Percentiles rank a stretch among this genome's conserved stretches.
phyloP scores from a whole-genome alignment of 1,140 invertebrate species.

The Daktulosphaira vitifoliae region DNA sequence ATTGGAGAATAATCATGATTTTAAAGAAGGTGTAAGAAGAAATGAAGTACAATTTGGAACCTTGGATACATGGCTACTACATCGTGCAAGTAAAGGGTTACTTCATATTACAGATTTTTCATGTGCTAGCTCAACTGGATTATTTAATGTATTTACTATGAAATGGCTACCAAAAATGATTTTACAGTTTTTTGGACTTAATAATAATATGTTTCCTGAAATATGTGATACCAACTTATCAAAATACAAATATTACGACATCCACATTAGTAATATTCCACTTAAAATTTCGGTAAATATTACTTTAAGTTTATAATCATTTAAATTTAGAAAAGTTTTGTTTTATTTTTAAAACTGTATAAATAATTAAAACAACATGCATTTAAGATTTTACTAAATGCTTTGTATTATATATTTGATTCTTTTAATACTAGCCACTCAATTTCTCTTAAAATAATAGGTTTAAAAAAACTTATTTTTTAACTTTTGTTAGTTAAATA shows the following conservation, averaged over 20 bases:
- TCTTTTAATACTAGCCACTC: too few species aligned
- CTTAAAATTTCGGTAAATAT: slow-evolving; percentile 11
- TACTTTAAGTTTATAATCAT: not conserved
- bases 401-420: too few species aligned
- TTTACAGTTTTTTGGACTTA: slow-evolving; percentile 58
- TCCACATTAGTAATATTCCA: slow-evolving; percentile 14
- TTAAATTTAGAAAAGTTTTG: too few species aligned
- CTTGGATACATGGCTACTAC: slow-evolving; percentile 86
- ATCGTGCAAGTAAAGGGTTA: slow-evolving; percentile 56
- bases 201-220: slow-evolving; percentile 66
- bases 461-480: too few species aligned
- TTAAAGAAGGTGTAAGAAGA: slow-evolving; percentile 52
- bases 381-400: too few species aligned
- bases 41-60: slow-evolving; percentile 76
- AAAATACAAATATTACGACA: not conserved
- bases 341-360: too few species aligned
- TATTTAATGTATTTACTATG: slow-evolving; percentile 86
- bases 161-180: slow-evolving; percentile 56
- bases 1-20: slow-evolving; percentile 58
- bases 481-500: too few species aligned
- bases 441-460: too few species aligned
- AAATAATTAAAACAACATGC: too few species aligned
- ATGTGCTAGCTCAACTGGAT: slow-evolving; percentile 78
- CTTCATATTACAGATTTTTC: slow-evolving; percentile 78
- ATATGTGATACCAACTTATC: slow-evolving; percentile 65